Evolutionary conservation across 2,888 invertebrate genomes (phyloP), one percentile per base, ranked within the genome.

Genomic region (Autographa pulchrina): DNA sequence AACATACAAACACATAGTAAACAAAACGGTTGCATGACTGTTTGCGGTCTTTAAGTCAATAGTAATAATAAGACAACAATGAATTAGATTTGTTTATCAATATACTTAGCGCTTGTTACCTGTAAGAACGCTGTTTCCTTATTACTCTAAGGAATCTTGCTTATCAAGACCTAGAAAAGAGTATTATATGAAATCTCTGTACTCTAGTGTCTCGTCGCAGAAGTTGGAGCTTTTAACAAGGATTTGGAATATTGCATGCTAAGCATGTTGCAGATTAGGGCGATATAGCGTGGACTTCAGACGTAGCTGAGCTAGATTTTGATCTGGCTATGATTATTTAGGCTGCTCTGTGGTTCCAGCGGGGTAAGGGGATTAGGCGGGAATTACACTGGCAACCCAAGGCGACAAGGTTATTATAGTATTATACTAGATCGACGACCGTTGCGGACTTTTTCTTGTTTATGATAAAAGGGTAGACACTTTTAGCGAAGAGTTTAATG

Each of bases 181-280:
- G 48, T 3, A 43, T 6, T 14, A 48, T n/a, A 48, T n/a, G 2
- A 48, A 48, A n/a, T 5, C n/a, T 48, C 6, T n/a, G 48, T 4
- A 48, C 48, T 38, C 38, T 38, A n/a, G 7, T 48, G n/a, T 48
- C 6, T 4, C n/a, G n/a, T 48, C 48, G n/a, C 48, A 48, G 14
- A 48, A 48, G n/a, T 48, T n/a, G n/a, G 48, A n/a, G n/a, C 48
- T 48, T 48, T 48, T 48, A 48, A n/a, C 48, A 48, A 48, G 48
- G 48, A 48, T 43, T 14, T 6, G 16, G 14, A 43, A 43, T 43
- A 43, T 43, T 43, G 14, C 6, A 43, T 43, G 43, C 43, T 43
- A 43, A 43, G 43, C 43, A 6, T 43, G 43, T 14, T 2, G 43
- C 43, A 43, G 43, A 43, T 48, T 48, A 48, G n/a, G 48, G 48